Evolutionary conservation across 2,797 vertebrate species (phyloP).

Genomic region (Spheniscus humboldti): DNA sequence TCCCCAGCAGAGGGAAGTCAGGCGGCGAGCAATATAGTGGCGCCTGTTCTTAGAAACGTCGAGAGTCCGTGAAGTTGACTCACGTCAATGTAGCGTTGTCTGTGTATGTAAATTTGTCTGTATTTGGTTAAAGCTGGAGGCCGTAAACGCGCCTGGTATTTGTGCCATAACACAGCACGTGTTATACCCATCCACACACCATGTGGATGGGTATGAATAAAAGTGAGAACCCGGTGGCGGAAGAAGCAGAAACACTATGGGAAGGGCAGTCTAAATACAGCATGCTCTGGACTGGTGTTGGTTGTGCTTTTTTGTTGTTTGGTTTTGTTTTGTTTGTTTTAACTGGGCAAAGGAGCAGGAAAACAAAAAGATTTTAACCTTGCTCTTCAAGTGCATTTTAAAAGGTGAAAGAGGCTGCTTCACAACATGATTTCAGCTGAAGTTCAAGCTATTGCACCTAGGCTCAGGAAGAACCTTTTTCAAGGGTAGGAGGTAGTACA

Average conservation of each 20-base stretch:
- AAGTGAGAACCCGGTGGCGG: fast-evolving
- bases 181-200: too few relatives aligned
- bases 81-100: fast-evolving
- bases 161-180: not conserved
- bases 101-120: fast-evolving
- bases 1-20: not conserved
- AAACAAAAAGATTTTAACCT: not conserved
- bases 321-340: not conserved
- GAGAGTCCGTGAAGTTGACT: too few relatives aligned
- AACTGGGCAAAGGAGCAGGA: not conserved
- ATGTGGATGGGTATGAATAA: fast-evolving
- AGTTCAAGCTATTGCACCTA: fast-evolving
- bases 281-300: too few relatives aligned
- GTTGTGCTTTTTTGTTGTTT: fast-evolving
- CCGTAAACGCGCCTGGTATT: fast-evolving
- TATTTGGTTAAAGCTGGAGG: not conserved
- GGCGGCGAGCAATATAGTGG: fast-evolving
- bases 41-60: too few relatives aligned
- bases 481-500: not conserved
- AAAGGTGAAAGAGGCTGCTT: not conserved
- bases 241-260: fast-evolving
- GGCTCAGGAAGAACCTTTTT: not conserved
- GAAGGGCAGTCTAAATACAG: not conserved
- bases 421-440: fast-evolving
- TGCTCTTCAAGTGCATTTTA: not conserved